These are phyloP conservation scores for Emydocephalus ijimae DNA, from an alignment of 2,113 vertebrate species.

Conservation along the genomic window DNA sequence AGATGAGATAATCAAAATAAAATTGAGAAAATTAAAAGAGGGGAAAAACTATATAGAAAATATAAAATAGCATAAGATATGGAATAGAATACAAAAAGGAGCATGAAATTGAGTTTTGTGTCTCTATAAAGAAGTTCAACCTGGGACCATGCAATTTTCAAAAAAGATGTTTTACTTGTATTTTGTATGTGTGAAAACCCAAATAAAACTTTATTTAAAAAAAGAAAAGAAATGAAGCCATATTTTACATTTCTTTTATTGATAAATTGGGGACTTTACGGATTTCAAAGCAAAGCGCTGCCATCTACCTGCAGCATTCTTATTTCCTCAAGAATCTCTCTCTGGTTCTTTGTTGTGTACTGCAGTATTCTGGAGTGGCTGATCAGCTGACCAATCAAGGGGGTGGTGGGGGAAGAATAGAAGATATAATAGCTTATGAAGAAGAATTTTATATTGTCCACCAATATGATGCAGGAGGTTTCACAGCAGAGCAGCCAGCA, in stretches of 20 bases:
- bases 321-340: not conserved
- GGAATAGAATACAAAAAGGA: too few species aligned
- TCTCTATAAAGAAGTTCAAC: too few species aligned
- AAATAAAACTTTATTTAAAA: too few species aligned
- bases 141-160: too few species aligned
- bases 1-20: too few species aligned
- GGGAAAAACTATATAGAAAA: too few species aligned
- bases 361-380: not conserved
- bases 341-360: not conserved
- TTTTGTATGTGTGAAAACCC: too few species aligned
- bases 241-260: not conserved
- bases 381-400: not conserved
- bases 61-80: too few species aligned
- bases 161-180: too few species aligned
- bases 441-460: not conserved
- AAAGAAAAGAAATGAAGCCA: not conserved
- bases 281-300: not conserved
- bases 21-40: too few species aligned
- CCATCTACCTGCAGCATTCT: not conserved
- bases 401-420: fast-evolving
- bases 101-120: too few species aligned
- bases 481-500: not conserved
- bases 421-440: not conserved
- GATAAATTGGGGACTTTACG: not conserved
- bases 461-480: not conserved